These are phyloP conservation scores for Drosophila ezoana DNA, from an alignment of 2,888 invertebrate genomes.

Conservation along the genomic window DNA sequence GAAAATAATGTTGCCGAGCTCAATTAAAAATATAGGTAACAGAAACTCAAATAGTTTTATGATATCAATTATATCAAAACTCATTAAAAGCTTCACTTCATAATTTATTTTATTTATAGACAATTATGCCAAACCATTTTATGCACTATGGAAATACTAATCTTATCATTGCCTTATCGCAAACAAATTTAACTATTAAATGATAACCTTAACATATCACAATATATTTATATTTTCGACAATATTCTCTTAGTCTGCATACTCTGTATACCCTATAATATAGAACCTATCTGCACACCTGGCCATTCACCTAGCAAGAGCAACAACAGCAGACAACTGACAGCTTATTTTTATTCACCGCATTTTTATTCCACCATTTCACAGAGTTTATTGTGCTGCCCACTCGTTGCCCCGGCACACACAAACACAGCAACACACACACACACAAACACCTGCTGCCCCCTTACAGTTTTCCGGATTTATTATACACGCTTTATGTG, in stretches of 20 bases:
- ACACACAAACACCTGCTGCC: background rate
- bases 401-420: constrained; percentile 6
- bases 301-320: constrained; percentile 42
- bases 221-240: background rate
- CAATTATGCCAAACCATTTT: too few relatives aligned
- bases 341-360: constrained; percentile 59
- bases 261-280: constrained; percentile 29
- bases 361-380: constrained; percentile 54
- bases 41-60: too few relatives aligned
- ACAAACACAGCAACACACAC: background rate
- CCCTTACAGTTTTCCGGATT: constrained; percentile 32
- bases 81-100: too few relatives aligned
- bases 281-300: constrained; percentile 33
- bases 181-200: too few relatives aligned
- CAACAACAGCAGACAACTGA: constrained; percentile 32
- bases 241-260: background rate
- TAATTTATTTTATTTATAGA: too few relatives aligned
- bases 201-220: too few relatives aligned
- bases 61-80: too few relatives aligned
- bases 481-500: constrained; percentile 72
- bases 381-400: constrained; percentile 51
- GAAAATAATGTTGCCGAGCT: background rate
- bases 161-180: too few relatives aligned
- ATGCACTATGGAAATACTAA: too few relatives aligned
- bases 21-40: background rate